Evolutionary conservation across 2,113 vertebrate species (phyloP), one percentile per base, ranked within the genome.

Genomic region (Rynchops niger): DNA sequence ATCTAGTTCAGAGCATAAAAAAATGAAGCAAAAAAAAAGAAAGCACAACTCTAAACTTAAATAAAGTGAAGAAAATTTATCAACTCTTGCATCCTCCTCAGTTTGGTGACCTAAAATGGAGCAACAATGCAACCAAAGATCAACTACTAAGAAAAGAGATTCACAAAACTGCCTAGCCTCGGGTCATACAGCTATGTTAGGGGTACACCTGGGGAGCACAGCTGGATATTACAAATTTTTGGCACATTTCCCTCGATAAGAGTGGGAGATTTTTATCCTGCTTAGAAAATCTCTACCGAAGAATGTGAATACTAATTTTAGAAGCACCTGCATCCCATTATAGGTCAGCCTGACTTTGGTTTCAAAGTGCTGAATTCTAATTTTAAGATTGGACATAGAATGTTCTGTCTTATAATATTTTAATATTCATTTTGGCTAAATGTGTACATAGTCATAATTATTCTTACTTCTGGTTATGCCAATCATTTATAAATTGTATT

Each of bases 251-350:
- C 55, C n/a, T 55, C 73, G 38, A 50, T 62, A 91, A 49, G 36
- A 91, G 27, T 27, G 26, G 50, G 59, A 94, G 29, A 65, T 82
- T 80, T 86, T 89, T 77, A 50, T 63, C 45, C 34, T 89, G 18
- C 45, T 95, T 70, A 42, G 59, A 66, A 89, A 95, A 94, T 59
- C n/a, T 95, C 77, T 93, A 55, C 40, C 36, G 69, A 52, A 82
- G 50, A 89, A 40, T 36, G 30, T 52, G 65, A n/a, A n/a, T 71
- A 89, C 10, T 61, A 70, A 47, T 78, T 92, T 81, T 55, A 92
- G 43, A 81, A 81, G 29, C 45, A 69, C 55, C 53, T 82, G n/a
- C 50, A 89, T 95, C 29, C 26, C 27, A 23, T 58, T 82, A 58
- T 30, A 84, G 11, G 25, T 76, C 40, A 73, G 52, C 26, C 40